A percentile compares a stretch with the other conserved stretches of the same genome.
Evolutionary conservation across 2,797 vertebrate genomes (phyloP).

Genomic region (Lagodon rhomboides): DNA sequence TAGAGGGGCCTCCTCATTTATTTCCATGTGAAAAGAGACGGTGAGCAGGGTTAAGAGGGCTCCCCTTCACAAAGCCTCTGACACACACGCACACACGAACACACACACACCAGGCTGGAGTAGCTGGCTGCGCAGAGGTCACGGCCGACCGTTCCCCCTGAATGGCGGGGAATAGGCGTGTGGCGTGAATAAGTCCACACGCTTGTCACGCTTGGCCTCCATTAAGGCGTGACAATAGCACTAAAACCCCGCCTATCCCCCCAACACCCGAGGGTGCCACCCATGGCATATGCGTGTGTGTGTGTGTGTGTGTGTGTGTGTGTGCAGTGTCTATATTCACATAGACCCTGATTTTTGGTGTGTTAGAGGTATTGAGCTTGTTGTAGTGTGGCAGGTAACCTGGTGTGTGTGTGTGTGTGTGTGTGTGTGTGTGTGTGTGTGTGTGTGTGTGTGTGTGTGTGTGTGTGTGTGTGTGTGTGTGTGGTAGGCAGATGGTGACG

Average conservation of each 20-base stretch:
- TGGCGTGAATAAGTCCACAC: conserved; percentile 89
- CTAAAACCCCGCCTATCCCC: conserved; percentile 58
- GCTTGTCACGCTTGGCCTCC: conserved; percentile 83
- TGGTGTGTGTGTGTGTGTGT: conserved; percentile 21
- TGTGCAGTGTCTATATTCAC: conserved; percentile 20
- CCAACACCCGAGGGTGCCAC: conserved; percentile 75
- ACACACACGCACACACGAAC: conserved; percentile 26
- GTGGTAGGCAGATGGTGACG: conserved; percentile 67
- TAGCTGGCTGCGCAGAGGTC: conserved; percentile 79
- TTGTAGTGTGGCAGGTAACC: conserved; percentile 36
- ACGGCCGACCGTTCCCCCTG: conserved; percentile 85
- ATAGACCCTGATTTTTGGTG: conserved; percentile 26
- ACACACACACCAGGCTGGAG: conserved; percentile 35
- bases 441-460: conserved; percentile 25
- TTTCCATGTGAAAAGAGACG: conserved; percentile 79
- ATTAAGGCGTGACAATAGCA: conserved; percentile 86
- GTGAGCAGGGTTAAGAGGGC: conserved; percentile 50
- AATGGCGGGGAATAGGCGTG: conserved; percentile 87
- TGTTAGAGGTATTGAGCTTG: conserved; percentile 38
- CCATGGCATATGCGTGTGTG: conserved; percentile 71
- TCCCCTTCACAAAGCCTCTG: conserved; percentile 53
- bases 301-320: conserved; percentile 43
- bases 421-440: conserved; percentile 26
- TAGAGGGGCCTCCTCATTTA: conserved; percentile 67
- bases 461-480: conserved; percentile 21